phyloP scores from a whole-genome alignment of 2,888 invertebrate species.

The Drosophila atroscutellata region DNA sequence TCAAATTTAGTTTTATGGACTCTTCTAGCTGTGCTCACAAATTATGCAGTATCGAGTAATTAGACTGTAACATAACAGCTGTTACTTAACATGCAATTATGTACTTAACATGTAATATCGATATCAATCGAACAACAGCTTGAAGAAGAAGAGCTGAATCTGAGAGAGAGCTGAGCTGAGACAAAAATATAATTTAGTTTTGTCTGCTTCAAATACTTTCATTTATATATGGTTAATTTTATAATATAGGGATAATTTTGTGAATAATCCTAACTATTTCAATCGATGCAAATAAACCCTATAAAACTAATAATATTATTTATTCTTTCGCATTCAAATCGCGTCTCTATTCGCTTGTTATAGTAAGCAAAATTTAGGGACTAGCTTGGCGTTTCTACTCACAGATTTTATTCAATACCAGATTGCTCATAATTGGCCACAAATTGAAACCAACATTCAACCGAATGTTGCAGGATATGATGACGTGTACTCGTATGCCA shows the following conservation, averaged over 20 bases:
- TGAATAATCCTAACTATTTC: neutral
- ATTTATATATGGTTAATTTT: neutral
- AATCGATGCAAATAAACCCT: neutral
- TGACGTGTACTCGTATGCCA: slow-evolving; percentile 35
- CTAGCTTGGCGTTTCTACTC: neutral
- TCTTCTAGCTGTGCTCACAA: neutral
- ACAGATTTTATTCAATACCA: neutral
- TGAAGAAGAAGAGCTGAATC: no score
- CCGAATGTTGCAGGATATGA: neutral
- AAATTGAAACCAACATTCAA: slow-evolving; percentile 6
- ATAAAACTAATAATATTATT: neutral
- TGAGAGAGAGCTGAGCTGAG: no score
- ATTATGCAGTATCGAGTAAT: neutral
- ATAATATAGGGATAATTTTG: neutral
- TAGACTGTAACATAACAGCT: neutral
- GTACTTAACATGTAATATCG: no score
- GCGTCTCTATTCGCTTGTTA: neutral
- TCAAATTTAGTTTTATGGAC: neutral
- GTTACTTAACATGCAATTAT: no score
- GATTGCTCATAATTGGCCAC: slow-evolving; percentile 22
- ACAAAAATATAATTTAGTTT: neutral
- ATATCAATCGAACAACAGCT: no score
- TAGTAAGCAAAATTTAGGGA: neutral
- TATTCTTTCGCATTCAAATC: neutral
- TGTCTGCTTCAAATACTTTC: neutral